These are phyloP conservation scores for Apodemia mormo DNA, from an alignment of 2,888 invertebrate species.

Conservation along the genomic window DNA sequence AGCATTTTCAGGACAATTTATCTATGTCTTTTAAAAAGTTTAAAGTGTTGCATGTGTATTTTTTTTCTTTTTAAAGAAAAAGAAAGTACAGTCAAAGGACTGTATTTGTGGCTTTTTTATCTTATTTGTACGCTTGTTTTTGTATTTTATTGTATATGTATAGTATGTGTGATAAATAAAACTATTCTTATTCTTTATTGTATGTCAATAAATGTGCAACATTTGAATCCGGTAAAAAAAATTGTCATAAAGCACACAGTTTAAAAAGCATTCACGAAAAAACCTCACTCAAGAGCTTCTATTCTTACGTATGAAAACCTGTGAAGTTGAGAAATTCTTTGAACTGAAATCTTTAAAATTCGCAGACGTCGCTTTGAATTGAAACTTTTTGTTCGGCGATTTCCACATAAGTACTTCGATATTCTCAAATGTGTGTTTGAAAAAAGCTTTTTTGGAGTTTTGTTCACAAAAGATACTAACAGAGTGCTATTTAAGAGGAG, in stretches of 20 bases:
- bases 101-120: too few species aligned
- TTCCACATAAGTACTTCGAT: slow-evolving; percentile 13
- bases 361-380: slow-evolving; percentile 16
- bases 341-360: slow-evolving; percentile 10
- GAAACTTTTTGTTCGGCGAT: slow-evolving; percentile 16
- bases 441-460: not conserved
- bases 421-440: slow-evolving; percentile 9
- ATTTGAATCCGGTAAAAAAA: too few species aligned
- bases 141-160: too few species aligned
- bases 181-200: too few species aligned
- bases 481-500: not conserved
- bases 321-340: slow-evolving; percentile 16
- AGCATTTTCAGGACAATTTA: too few species aligned
- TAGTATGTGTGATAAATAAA: too few species aligned
- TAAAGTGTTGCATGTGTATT: too few species aligned
- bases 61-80: too few species aligned
- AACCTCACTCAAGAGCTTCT: slow-evolving; percentile 5
- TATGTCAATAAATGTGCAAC: too few species aligned
- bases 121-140: too few species aligned
- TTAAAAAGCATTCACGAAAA: slow-evolving; percentile 10
- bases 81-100: too few species aligned
- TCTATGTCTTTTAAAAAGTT: too few species aligned
- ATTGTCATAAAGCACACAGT: not conserved
- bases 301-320: slow-evolving; percentile 6
- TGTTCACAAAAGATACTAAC: not conserved